Percentiles rank a stretch among this genome's conserved stretches.
Evolutionary conservation across 2,888 invertebrate species (phyloP).

Genomic region (Margaritifera margaritifera): DNA sequence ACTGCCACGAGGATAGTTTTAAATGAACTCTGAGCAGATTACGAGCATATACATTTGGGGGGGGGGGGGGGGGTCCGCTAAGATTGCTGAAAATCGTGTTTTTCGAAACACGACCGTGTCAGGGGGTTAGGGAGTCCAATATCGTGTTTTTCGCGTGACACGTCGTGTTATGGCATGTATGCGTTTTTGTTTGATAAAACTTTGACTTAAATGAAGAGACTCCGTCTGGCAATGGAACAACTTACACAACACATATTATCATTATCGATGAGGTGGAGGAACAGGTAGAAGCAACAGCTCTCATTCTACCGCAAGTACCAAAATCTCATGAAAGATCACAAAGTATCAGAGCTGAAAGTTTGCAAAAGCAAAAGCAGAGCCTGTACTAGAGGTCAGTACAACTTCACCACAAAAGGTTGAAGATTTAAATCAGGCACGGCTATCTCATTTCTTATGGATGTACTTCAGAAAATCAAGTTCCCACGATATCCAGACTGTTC

Average conservation of each 20-base stretch:
- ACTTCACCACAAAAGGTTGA: neutral
- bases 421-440: too few relatives aligned
- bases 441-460: neutral
- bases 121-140: too few relatives aligned
- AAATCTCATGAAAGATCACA: slow-evolving; percentile 2
- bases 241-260: slow-evolving; percentile 27
- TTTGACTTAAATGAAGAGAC: slow-evolving; percentile 34
- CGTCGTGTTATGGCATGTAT: too few relatives aligned
- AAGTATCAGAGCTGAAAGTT: slow-evolving; percentile 8
- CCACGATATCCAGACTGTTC: slow-evolving; percentile 13
- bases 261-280: slow-evolving; percentile 26
- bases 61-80: too few relatives aligned
- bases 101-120: too few relatives aligned
- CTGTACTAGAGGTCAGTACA: slow-evolving; percentile 4
- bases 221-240: slow-evolving; percentile 27
- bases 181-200: too few relatives aligned
- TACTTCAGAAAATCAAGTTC: slow-evolving; percentile 10
- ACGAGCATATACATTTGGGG: too few relatives aligned
- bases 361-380: slow-evolving; percentile 19
- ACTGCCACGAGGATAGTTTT: too few relatives aligned
- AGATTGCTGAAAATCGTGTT: too few relatives aligned
- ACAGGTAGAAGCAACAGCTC: neutral
- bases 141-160: too few relatives aligned
- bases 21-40: too few relatives aligned
- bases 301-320: neutral